These are phyloP conservation scores for Carassius gibelio DNA, from an alignment of 2,113 vertebrate genomes.

Conservation along the genomic window DNA sequence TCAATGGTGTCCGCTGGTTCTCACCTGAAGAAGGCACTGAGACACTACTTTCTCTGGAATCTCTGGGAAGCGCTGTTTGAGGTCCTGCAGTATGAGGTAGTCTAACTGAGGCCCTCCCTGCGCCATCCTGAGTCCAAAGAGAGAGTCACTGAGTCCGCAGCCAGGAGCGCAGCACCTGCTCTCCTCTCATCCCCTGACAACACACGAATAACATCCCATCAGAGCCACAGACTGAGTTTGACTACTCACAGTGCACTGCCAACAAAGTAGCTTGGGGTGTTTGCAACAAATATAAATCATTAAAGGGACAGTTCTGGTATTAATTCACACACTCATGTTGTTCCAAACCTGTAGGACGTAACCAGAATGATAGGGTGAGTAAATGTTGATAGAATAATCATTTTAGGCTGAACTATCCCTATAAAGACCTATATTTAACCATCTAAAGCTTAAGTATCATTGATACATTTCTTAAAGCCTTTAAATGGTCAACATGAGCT, in stretches of 20 bases:
- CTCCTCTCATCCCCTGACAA: constrained; percentile 82
- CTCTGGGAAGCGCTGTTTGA: constrained; percentile 96
- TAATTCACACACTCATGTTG: too few species aligned
- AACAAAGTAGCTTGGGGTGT: not conserved
- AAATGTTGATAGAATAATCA: too few species aligned
- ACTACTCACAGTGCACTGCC: not conserved
- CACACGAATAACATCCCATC: not conserved
- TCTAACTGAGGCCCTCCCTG: constrained; percentile 91
- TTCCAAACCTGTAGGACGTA: too few species aligned
- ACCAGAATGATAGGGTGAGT: too few species aligned
- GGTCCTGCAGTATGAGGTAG: constrained; percentile 93
- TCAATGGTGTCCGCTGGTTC: not conserved
- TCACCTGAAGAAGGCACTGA: constrained; percentile 97
- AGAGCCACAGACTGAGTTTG: constrained; percentile 1
- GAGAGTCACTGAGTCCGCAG: constrained; percentile 84
- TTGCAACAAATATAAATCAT: constrained; percentile 7
- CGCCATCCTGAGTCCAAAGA: constrained; percentile 88
- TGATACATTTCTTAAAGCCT: too few species aligned
- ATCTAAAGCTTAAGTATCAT: too few species aligned
- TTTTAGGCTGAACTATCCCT: too few species aligned
- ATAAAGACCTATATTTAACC: too few species aligned
- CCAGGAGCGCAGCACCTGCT: constrained; percentile 80
- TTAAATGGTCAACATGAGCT: not conserved
- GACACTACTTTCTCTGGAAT: constrained; percentile 96
- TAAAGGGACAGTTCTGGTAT: too few species aligned